These are phyloP conservation scores for Agriopis marginaria DNA, from an alignment of 2,888 invertebrate genomes.

Conservation along the genomic window DNA sequence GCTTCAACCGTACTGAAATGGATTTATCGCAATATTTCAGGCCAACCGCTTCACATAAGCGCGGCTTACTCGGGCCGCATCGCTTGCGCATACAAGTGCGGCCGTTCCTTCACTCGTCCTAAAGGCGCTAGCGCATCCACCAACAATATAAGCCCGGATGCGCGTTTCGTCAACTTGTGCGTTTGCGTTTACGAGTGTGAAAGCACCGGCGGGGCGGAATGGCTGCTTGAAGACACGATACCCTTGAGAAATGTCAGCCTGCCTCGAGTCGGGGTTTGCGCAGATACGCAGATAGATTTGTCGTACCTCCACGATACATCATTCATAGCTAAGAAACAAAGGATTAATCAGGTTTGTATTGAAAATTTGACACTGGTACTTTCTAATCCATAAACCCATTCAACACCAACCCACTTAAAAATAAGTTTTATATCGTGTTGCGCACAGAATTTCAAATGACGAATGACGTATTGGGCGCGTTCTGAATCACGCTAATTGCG, in stretches of 20 bases:
- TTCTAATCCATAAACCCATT: too few relatives aligned
- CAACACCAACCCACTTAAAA: too few relatives aligned
- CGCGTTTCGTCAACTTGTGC: conserved; percentile 95
- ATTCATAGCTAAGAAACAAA: conserved; percentile 93
- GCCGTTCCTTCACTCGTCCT: conserved; percentile 94
- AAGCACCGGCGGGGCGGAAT: conserved; percentile 97
- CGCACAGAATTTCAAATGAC: too few relatives aligned
- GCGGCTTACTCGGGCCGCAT: conserved; percentile 99
- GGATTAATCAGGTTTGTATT: conserved; percentile 89
- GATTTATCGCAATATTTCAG: conserved; percentile 76
- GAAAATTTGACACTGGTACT: neutral
- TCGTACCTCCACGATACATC: conserved; percentile 93
- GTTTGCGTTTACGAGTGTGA: conserved; percentile 99
- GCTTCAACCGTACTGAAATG: conserved; percentile 66
- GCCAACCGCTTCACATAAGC: conserved; percentile 96
- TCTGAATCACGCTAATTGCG: too few relatives aligned
- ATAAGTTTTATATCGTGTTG: too few relatives aligned
- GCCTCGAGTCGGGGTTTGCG: conserved; percentile 92
- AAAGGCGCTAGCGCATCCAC: conserved; percentile 92
- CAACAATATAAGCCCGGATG: conserved; percentile 71
- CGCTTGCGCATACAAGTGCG: conserved; percentile 98
- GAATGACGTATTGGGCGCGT: too few relatives aligned
- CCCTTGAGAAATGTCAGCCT: conserved; percentile 96
- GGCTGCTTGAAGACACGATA: conserved; percentile 98
- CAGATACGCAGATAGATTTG: conserved; percentile 93